Evolutionary conservation across 2,888 invertebrate species (phyloP), one percentile per base, ranked within the genome.

Genomic region (Drosophila neonasuta): DNA sequence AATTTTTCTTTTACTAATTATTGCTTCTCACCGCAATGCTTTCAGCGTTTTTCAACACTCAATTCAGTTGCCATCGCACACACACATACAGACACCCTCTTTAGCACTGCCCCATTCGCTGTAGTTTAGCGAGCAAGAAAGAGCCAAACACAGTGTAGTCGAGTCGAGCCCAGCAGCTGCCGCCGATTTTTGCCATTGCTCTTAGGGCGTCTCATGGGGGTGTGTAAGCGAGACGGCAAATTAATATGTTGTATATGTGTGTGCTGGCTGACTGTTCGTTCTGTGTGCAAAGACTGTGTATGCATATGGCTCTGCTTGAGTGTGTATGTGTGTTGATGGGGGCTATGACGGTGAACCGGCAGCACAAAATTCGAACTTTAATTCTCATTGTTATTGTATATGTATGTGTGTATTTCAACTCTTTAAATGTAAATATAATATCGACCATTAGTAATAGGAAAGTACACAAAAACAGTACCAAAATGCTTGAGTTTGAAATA

Each of bases 51-150:
- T 77, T 46, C 81, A 81, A 81, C 81, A 81, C 81, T 85, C 39
- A 45, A 57, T 30, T 68, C 41, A 62, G 58, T 68, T 74, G 64
- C 54, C 64, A 72, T 68, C 68, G 63, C 71, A 77, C 65, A 70
- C 75, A 67, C 62, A 24, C 64, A 68, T 49, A 63, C 55, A 52
- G 32, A 45, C 52, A 62, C 30, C 55, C 42, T 62, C 65, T 68
- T 85, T 85, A 78, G 81, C 79, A 74, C 81, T 76, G 81, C 81
- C 81, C 81, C 81, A 81, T 81, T 79, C 54, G 76, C 68, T 51
- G 61, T 63, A 46, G 30, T 44, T 34, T 7, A 13, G 36, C 57
- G 44, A 39, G 80, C 20, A 44, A 68, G 80, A 82, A 68, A 74
- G 82, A 78, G 81, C 36, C 78, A 71, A 85, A 82, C 56, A 60